Conservation (phyloP, 2,888 invertebrate genomes). For the Dromius quadrimaculatus region DNA sequence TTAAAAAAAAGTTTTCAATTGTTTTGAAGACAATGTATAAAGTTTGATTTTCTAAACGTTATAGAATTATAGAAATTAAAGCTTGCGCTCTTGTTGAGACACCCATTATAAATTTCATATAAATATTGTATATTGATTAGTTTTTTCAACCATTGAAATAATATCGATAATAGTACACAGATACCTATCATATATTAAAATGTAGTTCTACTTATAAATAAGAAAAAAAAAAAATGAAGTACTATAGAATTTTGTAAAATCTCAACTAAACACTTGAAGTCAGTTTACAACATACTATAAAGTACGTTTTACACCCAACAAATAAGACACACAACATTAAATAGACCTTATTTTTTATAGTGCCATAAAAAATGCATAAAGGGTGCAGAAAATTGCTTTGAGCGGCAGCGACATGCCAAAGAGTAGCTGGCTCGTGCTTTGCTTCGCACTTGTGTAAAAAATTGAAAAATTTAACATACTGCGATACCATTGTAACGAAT, state of each 20-base stretch:
- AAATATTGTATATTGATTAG: no score
- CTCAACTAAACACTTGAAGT: neutral
- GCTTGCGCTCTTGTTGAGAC: no score
- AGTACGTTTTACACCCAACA: constrained; percentile 21
- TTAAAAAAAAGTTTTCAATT: no score
- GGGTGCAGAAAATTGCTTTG: constrained; percentile 28
- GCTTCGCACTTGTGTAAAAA: neutral
- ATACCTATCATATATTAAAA: neutral
- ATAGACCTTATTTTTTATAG: neutral
- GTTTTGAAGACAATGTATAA: no score
- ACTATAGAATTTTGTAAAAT: neutral
- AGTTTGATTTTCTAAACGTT: no score
- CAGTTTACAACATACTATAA: constrained; percentile 18
- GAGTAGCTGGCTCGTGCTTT: constrained; percentile 15
- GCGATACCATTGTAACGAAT: no score
- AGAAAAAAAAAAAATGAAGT: neutral
- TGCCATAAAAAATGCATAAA: constrained; percentile 36
- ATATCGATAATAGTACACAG: no score
- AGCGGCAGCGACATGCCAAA: constrained; percentile 28
- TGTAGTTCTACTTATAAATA: neutral
- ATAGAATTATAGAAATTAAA: no score
- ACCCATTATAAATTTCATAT: no score
- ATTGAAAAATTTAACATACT: no score
- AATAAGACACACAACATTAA: constrained; percentile 22
- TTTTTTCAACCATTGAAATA: no score